These are phyloP conservation scores for Crypturellus tataupa DNA, from an alignment of 2,797 vertebrate species.

Conservation along the genomic window DNA sequence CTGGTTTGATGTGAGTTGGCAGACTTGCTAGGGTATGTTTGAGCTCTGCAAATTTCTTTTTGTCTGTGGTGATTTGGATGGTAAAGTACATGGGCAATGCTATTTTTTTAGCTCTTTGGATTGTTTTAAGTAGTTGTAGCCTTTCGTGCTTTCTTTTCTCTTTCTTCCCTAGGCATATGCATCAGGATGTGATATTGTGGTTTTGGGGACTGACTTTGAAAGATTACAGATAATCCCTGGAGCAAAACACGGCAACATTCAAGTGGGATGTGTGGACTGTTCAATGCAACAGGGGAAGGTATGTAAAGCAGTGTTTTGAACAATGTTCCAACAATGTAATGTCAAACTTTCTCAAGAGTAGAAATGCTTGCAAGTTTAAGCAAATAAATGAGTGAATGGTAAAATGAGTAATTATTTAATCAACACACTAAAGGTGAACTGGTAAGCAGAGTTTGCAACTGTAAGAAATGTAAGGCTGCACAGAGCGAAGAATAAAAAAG, in stretches of 20 bases:
- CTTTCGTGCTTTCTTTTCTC: background rate
- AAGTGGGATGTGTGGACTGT: slow-evolving; percentile 97
- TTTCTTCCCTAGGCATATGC: slow-evolving; percentile 89
- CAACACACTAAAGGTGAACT: background rate
- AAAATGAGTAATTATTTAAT: background rate
- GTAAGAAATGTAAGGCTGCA: background rate
- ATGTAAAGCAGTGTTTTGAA: slow-evolving; percentile 54
- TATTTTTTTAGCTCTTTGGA: background rate
- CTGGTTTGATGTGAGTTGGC: background rate
- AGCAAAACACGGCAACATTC: slow-evolving; percentile 96
- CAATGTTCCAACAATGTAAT: background rate
- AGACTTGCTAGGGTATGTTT: background rate
- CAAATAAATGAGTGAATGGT: background rate
- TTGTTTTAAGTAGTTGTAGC: background rate
- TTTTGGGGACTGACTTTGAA: slow-evolving; percentile 96
- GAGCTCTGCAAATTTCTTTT: background rate
- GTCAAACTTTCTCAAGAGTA: background rate
- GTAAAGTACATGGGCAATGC: background rate
- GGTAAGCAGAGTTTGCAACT: background rate
- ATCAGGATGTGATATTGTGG: slow-evolving; percentile 97
- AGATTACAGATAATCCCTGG: slow-evolving; percentile 97
- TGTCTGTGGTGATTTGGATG: fast-evolving
- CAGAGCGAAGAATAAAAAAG: background rate
- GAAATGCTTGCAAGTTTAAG: background rate
- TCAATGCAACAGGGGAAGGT: slow-evolving; percentile 95